A percentile compares a stretch with the other conserved stretches of the same genome.
These are phyloP conservation scores for Lepilemur septentrionalis DNA, from an alignment of 2,797 vertebrate genomes.

Conservation along the genomic window DNA sequence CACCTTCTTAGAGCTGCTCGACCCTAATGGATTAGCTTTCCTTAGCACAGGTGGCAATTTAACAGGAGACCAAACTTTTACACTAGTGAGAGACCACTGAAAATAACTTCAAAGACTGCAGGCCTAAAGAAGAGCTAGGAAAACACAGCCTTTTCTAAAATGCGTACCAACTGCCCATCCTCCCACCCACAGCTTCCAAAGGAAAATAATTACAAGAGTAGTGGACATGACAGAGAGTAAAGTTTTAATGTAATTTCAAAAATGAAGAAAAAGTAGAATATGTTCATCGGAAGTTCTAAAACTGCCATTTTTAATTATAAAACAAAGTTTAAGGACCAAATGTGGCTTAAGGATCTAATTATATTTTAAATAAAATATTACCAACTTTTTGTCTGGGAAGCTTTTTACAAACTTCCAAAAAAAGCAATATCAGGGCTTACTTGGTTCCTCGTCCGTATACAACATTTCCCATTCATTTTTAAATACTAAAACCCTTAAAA, in stretches of 20 bases:
- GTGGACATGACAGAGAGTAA: background rate
- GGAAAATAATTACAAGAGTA: background rate
- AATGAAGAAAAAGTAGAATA: background rate
- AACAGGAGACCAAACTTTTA: conserved; percentile 86
- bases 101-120: conserved; percentile 82
- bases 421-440: background rate
- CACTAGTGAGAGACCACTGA: conserved; percentile 81
- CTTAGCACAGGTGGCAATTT: conserved; percentile 87
- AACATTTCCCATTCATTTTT: background rate
- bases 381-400: background rate
- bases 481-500: background rate
- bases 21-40: conserved; percentile 94
- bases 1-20: conserved; percentile 84
- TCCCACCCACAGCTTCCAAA: background rate
- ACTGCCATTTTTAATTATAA: background rate
- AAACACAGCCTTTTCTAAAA: conserved; percentile 64
- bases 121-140: conserved; percentile 66
- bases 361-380: background rate
- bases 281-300: background rate
- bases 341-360: background rate
- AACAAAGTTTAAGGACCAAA: background rate
- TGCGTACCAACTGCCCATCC: conserved; percentile 50
- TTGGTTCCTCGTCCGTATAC: background rate
- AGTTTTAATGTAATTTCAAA: background rate
- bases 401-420: background rate